Percentiles rank a stretch among this genome's conserved stretches.
phyloP scores from a whole-genome alignment of 2,888 invertebrate species.

The Monopis laevigella region DNA sequence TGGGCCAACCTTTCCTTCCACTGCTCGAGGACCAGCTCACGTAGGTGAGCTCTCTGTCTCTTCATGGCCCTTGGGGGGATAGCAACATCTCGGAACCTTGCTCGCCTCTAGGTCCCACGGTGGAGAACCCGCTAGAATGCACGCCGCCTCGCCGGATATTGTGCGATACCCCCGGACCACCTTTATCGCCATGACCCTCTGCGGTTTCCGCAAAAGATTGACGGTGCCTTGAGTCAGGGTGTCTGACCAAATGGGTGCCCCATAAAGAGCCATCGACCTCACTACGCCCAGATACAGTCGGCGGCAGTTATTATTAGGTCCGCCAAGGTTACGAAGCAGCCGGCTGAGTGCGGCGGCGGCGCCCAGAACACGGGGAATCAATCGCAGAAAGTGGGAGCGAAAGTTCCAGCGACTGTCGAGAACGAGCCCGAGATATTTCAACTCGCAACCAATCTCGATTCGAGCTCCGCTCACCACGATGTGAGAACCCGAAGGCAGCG shows the following conservation, averaged over 20 bases:
- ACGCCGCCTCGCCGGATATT: no score
- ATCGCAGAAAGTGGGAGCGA: slow-evolving; percentile 12
- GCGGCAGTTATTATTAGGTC: not conserved
- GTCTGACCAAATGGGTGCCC: no score
- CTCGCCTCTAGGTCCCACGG: not conserved
- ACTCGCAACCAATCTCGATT: slow-evolving; percentile 9
- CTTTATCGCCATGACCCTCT: slow-evolving; percentile 2
- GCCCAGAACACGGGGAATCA: not conserved
- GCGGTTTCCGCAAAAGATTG: not conserved
- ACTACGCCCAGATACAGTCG: not conserved
- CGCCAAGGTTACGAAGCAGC: not conserved
- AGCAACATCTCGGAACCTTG: not conserved
- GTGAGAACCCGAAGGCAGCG: not conserved
- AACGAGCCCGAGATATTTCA: slow-evolving; percentile 17
- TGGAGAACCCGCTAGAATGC: no score
- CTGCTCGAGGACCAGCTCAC: no score
- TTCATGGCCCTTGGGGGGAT: no score
- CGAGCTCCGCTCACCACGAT: slow-evolving; percentile 6
- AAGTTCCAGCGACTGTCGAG: slow-evolving; percentile 17
- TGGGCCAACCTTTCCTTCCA: no score
- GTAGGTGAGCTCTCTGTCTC: no score
- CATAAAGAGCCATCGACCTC: slow-evolving; percentile 1
- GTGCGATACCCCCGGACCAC: not conserved
- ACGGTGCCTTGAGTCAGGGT: not conserved
- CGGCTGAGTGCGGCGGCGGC: not conserved